Evolutionary conservation across 2,888 invertebrate genomes (phyloP).

Genomic region (Idaea biselata): DNA sequence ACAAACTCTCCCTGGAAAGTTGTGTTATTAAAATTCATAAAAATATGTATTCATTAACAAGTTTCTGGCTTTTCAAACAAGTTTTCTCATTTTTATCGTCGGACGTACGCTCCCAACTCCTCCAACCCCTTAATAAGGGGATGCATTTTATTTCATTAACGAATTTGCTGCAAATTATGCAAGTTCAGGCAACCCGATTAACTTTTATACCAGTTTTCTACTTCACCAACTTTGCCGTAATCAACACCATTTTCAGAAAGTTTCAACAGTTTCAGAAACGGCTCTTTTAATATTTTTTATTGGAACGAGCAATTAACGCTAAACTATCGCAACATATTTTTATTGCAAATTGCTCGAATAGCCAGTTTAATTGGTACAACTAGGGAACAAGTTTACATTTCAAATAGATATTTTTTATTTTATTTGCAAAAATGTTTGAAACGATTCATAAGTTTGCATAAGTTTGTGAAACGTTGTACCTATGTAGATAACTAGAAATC

Average conservation of each 20-base stretch:
- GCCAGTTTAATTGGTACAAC: too few species aligned
- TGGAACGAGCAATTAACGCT: neutral
- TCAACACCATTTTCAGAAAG: neutral
- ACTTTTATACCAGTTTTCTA: neutral
- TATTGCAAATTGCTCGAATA: neutral
- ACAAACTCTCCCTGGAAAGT: neutral
- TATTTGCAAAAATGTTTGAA: too few species aligned
- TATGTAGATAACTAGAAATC: too few species aligned
- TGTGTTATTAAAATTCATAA: neutral
- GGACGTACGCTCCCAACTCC: neutral
- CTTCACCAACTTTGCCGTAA: neutral
- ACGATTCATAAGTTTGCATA: too few species aligned
- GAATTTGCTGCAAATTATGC: neutral
- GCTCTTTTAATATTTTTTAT: neutral
- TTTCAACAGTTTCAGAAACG: neutral
- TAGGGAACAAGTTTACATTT: too few species aligned
- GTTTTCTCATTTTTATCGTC: conserved; percentile 4
- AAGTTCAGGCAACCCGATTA: neutral
- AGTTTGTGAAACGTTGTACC: too few species aligned
- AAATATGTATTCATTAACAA: neutral
- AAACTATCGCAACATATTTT: neutral
- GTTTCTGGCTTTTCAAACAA: neutral
- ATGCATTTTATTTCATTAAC: neutral
- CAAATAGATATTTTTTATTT: too few species aligned
- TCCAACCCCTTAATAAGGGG: neutral